A percentile compares a stretch with the other conserved stretches of the same genome.
Conservation (phyloP, 2,888 invertebrate genomes). For the Heteromyza rotundicornis region DNA sequence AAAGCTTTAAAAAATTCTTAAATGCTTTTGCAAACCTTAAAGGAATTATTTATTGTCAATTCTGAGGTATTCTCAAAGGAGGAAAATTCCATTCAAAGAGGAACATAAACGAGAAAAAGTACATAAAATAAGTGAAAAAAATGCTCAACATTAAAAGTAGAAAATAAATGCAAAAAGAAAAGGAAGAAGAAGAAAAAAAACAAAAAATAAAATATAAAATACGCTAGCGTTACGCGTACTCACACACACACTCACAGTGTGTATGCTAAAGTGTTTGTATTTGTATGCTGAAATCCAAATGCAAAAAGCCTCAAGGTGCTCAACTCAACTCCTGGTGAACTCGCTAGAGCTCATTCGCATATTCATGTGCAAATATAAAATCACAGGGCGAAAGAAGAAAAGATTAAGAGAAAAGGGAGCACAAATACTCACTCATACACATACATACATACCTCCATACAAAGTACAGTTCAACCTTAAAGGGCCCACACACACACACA, state of each 20-base stretch:
- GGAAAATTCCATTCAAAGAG: too few relatives aligned
- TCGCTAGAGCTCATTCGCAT: constrained; percentile 4
- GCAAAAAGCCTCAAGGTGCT: not conserved
- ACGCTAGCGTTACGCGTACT: not conserved
- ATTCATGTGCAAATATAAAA: not conserved
- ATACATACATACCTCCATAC: not conserved
- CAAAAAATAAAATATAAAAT: too few relatives aligned
- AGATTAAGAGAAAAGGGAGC: not conserved
- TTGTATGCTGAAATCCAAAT: not conserved
- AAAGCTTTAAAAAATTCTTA: too few relatives aligned
- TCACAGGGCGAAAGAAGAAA: not conserved
- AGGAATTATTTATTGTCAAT: too few relatives aligned
- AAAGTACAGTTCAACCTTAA: not conserved
- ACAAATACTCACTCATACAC: not conserved
- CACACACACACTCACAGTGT: not conserved
- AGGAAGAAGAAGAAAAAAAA: too few relatives aligned
- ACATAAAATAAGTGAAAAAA: too few relatives aligned
- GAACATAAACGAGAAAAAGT: too few relatives aligned
- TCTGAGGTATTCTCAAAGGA: too few relatives aligned
- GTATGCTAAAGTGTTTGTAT: not conserved
- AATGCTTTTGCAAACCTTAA: too few relatives aligned
- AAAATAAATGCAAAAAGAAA: too few relatives aligned
- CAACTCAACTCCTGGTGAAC: not conserved
- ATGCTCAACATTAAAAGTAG: too few relatives aligned
- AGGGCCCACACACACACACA: too few relatives aligned